Base-by-base conservation (phyloP, 1,140 invertebrate species). In the Papilio aristodemus region DNA sequence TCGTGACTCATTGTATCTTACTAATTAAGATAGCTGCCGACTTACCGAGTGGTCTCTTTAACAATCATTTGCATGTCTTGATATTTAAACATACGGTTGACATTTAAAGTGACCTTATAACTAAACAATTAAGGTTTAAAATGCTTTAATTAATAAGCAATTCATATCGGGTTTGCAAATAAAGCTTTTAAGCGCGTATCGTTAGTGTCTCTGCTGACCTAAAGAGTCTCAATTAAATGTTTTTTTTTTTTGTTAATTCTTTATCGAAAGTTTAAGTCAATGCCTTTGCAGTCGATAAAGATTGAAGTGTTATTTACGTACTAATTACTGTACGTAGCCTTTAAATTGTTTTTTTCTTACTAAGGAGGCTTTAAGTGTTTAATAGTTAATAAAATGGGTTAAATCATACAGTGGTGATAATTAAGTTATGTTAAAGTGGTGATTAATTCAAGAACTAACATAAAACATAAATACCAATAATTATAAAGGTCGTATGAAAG, bases 21-120 rank as follows among this genome's bases (percentile, higher is more conserved):
- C 80, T 85, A 86, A 85, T 86, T 86, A 86, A 86, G 85, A 86
- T 85, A 84, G 78, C 78, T 10, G 11, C 71, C 68, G 72, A 73
- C 73, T 74, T 72, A 71, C 72, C 63, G 81, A 78, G 80, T 82
- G 79, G 76, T 77, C 76, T 72, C 72, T 58, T 66, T 66, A 75
- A 75, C 73, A 78, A 81, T 83, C 69, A 83, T 86, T 85, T 81
- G 79, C 81, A 85, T 84, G 57, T 60, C 50, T 71, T 46, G 54
- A 60, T 66, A 66, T 46, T 14, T 17, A 13, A 17, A 69, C 17
- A 67, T 8, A 11, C 36, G n/a, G 22, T 70, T 79, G 25, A 8
- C 63, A 66, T 66, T 50, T 62, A 41, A 46, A 25, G 37, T 9
- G 37, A 63, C 59, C 57, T 69, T 73, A 74, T 46, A n/a, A 6